phyloP scores from a whole-genome alignment of 1,140 invertebrate species.

The Neotoxoptera formosana region DNA sequence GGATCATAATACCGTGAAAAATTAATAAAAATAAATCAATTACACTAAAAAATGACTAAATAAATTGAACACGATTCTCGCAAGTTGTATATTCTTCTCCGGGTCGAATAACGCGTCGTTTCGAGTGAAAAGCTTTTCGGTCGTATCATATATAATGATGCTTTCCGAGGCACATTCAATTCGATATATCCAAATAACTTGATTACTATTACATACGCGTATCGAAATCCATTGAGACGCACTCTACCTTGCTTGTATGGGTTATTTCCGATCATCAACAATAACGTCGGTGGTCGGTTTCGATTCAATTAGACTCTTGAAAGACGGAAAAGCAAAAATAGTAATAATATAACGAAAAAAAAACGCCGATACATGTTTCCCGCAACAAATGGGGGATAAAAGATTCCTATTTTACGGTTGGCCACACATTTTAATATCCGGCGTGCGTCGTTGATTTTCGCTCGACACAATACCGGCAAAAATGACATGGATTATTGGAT shows the following conservation, averaged over 20 bases:
- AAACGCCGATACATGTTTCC: neutral
- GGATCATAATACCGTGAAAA: neutral
- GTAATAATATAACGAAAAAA: neutral
- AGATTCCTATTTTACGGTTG: constrained; percentile 47
- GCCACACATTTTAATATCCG: constrained; percentile 57
- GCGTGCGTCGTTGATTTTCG: constrained; percentile 47
- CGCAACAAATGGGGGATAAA: constrained; percentile 48
- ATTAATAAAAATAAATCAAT: neutral
- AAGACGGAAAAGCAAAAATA: neutral
- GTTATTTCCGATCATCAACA: constrained; percentile 8
- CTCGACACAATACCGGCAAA: constrained; percentile 33
- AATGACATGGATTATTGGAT: constrained; percentile 55
- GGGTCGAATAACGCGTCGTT: neutral
- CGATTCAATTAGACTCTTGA: constrained; percentile 22
- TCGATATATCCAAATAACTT: constrained; percentile 14
- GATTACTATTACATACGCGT: neutral
- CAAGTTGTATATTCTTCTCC: neutral
- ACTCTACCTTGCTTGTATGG: neutral
- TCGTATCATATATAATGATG: neutral
- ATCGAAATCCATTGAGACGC: neutral
- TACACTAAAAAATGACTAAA: neutral
- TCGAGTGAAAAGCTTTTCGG: neutral
- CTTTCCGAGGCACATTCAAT: neutral
- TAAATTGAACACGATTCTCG: neutral
- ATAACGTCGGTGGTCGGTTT: constrained; percentile 16